These are phyloP conservation scores for Sebastes nivosus DNA, from an alignment of 2,797 vertebrate genomes.

Conservation along the genomic window DNA sequence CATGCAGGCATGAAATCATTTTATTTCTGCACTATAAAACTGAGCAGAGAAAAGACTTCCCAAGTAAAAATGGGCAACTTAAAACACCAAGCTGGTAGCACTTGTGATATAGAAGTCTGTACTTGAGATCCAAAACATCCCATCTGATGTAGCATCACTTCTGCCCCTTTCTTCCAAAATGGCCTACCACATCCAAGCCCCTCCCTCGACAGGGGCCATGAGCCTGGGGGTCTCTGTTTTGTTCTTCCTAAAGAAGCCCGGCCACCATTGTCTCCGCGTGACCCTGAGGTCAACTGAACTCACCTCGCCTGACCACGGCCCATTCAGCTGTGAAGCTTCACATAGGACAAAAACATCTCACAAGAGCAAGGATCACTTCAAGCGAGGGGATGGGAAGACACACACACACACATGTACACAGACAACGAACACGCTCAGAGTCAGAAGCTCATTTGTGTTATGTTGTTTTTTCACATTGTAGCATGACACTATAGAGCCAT, in stretches of 20 bases:
- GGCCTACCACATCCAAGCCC: conserved; percentile 65
- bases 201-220: conserved; percentile 75
- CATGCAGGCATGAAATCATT: not conserved
- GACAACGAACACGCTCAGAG: conserved; percentile 27
- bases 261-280: conserved; percentile 75
- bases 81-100: conserved; percentile 4
- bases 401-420: not conserved
- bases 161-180: conserved; percentile 60
- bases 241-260: conserved; percentile 75
- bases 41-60: not conserved
- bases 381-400: conserved; percentile 54
- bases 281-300: conserved; percentile 79
- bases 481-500: not conserved
- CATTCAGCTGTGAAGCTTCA: conserved; percentile 76
- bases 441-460: conserved; percentile 32
- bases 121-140: conserved; percentile 59
- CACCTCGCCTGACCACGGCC: conserved; percentile 70
- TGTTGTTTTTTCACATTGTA: conserved; percentile 14
- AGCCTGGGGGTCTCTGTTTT: conserved; percentile 76
- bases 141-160: conserved; percentile 36
- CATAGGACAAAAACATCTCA: conserved; percentile 72
- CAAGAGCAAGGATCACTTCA: conserved; percentile 56
- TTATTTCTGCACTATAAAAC: not conserved
- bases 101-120: conserved; percentile 19
- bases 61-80: not conserved